These are phyloP conservation scores for Homalodisca vitripennis DNA, from an alignment of 1,140 invertebrate genomes.

Conservation along the genomic window DNA sequence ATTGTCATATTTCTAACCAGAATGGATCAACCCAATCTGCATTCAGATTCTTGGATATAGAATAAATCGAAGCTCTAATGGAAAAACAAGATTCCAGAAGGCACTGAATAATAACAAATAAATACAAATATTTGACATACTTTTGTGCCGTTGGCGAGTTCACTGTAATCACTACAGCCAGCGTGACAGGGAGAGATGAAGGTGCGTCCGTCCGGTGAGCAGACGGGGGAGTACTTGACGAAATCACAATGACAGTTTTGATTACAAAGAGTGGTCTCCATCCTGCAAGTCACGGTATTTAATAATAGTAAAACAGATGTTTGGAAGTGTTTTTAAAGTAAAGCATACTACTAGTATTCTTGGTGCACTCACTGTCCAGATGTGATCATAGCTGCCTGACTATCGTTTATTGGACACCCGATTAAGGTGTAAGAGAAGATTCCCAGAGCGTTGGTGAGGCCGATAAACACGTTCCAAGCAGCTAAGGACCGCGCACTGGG, in stretches of 20 bases:
- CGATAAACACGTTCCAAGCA: slow-evolving; percentile 56
- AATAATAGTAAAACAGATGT: no score
- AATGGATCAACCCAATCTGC: no score
- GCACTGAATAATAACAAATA: no score
- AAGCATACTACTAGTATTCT: no score
- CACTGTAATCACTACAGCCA: slow-evolving; percentile 52
- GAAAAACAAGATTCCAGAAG: no score
- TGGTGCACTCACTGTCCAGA: slow-evolving; percentile 32
- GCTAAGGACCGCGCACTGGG: slow-evolving; percentile 56
- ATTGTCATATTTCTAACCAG: no score
- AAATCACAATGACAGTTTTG: slow-evolving; percentile 60
- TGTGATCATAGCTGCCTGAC: slow-evolving; percentile 26
- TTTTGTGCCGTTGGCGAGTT: slow-evolving; percentile 34
- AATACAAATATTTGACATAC: no score
- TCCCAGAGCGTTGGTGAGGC: slow-evolving; percentile 50
- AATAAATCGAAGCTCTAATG: no score
- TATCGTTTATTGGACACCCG: slow-evolving; percentile 53
- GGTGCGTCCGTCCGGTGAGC: slow-evolving; percentile 55
- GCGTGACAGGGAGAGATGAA: slow-evolving; percentile 72
- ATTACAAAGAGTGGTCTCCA: slow-evolving; percentile 62
- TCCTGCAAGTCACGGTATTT: no score
- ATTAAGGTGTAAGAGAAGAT: slow-evolving; percentile 59
- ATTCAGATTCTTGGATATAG: no score
- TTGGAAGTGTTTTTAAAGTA: no score
- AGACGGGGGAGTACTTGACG: slow-evolving; percentile 64